Percentiles rank a stretch among this genome's conserved stretches.
Evolutionary conservation across 2,888 invertebrate species (phyloP).

Genomic region (Aphidius colemani): DNA sequence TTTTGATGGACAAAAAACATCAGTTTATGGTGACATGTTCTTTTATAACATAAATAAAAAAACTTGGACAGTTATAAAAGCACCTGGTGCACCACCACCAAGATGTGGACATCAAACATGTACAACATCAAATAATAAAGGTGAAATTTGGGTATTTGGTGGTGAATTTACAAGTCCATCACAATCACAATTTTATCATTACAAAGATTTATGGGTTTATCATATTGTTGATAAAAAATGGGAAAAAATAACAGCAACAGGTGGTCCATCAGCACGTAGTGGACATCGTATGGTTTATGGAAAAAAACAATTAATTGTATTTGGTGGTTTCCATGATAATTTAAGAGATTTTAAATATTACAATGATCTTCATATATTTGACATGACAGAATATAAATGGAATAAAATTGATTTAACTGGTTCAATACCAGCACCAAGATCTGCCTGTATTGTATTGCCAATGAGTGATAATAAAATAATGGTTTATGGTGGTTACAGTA

Average conservation of each 20-base stretch:
- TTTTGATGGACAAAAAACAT: conserved; percentile 86
- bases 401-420: conserved; percentile 68
- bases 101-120: conserved; percentile 89
- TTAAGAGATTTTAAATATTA: conserved; percentile 84
- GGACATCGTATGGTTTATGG: conserved; percentile 86
- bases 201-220: conserved; percentile 88
- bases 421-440: conserved; percentile 75
- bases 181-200: conserved; percentile 91
- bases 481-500: conserved; percentile 79
- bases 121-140: conserved; percentile 73
- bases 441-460: conserved; percentile 78
- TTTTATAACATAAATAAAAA: conserved; percentile 80
- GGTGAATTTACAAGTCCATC: conserved; percentile 91
- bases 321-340: conserved; percentile 93
- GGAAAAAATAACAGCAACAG: conserved; percentile 76
- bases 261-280: conserved; percentile 83
- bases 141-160: conserved; percentile 81
- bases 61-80: conserved; percentile 79
- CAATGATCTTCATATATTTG: conserved; percentile 84
- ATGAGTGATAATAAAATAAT: conserved; percentile 69
- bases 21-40: conserved; percentile 83
- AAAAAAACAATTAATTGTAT: conserved; percentile 80
- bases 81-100: conserved; percentile 86
- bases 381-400: conserved; percentile 81
- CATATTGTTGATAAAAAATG: conserved; percentile 77